Evolutionary conservation across 2,113 vertebrate species (phyloP).

Genomic region (Crocuta crocuta): DNA sequence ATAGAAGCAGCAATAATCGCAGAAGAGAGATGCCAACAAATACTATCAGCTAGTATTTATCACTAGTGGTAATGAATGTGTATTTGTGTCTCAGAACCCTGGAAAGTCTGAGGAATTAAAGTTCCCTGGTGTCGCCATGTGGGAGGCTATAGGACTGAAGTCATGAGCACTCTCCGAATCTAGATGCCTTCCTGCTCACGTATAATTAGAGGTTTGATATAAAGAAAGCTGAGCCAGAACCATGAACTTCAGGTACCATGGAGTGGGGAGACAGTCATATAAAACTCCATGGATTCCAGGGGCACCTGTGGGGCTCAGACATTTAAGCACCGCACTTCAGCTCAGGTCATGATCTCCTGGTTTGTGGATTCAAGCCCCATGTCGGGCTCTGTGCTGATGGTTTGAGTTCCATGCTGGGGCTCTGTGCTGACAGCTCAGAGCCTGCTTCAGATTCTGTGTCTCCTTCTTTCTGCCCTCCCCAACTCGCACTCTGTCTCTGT

Average conservation of each 20-base stretch:
- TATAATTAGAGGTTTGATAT: neutral
- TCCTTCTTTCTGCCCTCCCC: no score
- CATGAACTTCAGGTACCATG: neutral
- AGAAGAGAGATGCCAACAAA: neutral
- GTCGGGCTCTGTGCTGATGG: no score
- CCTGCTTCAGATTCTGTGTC: no score
- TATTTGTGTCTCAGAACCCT: neutral
- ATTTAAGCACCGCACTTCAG: no score
- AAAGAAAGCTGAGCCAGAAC: neutral
- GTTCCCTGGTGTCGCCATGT: no score
- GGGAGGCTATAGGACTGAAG: neutral
- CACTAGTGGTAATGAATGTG: neutral
- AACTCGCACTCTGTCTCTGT: no score
- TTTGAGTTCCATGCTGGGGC: no score
- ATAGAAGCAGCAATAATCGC: neutral
- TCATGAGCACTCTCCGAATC: neutral
- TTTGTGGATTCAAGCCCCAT: no score
- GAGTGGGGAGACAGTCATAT: neutral
- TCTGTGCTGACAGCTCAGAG: no score
- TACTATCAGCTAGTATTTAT: neutral
- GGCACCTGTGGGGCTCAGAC: no score
- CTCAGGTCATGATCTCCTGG: no score
- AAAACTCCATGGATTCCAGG: neutral
- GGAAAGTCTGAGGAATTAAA: neutral
- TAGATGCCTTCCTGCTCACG: neutral